A percentile compares a stretch with the other conserved stretches of the same genome.
Evolutionary conservation across 2,113 vertebrate genomes (phyloP).

Genomic region (Tyto alba): DNA sequence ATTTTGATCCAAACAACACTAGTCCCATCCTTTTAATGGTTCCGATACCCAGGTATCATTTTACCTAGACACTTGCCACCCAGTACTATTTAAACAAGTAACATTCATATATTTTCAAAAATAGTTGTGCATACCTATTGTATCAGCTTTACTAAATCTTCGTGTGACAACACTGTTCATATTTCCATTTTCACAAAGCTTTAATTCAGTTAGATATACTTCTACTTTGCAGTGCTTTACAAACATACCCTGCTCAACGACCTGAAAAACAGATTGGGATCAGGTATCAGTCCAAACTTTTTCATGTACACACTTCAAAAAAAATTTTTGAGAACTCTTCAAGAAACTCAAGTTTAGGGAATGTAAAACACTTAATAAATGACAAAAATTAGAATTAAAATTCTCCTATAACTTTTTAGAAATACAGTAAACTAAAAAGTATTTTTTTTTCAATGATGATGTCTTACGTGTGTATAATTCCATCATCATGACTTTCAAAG

Average conservation of each 20-base stretch:
- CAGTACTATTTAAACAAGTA: background rate
- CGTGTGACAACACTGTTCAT: slow-evolving; percentile 93
- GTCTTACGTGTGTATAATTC: background rate
- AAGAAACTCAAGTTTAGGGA: background rate
- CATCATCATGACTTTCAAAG: background rate
- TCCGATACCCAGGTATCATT: background rate
- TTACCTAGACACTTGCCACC: background rate
- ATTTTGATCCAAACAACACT: background rate
- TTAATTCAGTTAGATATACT: slow-evolving; percentile 97
- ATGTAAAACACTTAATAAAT: background rate
- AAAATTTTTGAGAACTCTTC: background rate
- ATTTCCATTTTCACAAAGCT: slow-evolving; percentile 95
- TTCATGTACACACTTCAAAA: background rate
- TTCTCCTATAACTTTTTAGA: background rate
- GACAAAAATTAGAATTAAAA: background rate
- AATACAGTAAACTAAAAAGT: background rate
- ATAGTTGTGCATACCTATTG: slow-evolving; percentile 82
- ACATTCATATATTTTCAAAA: background rate
- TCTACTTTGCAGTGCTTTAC: slow-evolving; percentile 99
- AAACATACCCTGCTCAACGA: slow-evolving; percentile 99
- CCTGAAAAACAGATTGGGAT: slow-evolving; percentile 72
- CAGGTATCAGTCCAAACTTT: background rate
- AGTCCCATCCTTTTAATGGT: background rate
- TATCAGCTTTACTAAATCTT: slow-evolving; percentile 99
- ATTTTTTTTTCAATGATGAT: background rate